Conservation (phyloP, 2,888 invertebrate species). For the Drosophila meridiana region DNA sequence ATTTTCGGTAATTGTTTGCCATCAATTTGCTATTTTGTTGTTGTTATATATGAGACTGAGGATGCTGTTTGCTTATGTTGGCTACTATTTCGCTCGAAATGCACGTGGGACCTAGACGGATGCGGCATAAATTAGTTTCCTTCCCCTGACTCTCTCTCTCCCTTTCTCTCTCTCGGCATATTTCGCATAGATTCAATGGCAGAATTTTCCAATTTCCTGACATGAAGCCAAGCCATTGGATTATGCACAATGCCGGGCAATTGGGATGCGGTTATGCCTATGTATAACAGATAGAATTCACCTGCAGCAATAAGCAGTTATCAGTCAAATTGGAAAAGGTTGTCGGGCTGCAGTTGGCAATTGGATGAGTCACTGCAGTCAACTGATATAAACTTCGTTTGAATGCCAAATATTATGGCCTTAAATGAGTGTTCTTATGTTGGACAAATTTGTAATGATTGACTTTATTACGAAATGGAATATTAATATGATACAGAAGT, state of each 20-base stretch:
- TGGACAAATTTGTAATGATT: not conserved
- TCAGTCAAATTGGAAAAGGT: constrained; percentile 37
- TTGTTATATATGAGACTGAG: not conserved
- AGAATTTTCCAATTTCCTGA: constrained; percentile 47
- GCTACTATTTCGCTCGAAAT: constrained; percentile 1
- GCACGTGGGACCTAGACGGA: constrained; percentile 8
- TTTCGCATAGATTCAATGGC: constrained; percentile 33
- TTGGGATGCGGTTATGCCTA: constrained; percentile 3
- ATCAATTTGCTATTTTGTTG: constrained; percentile 37
- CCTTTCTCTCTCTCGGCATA: not conserved
- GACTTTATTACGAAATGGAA: not conserved
- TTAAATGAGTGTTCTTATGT: not conserved
- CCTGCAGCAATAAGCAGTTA: constrained; percentile 16
- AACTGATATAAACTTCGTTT: not conserved
- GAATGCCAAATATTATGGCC: not conserved
- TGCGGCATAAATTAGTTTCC: constrained; percentile 50
- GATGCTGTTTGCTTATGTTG: constrained; percentile 6
- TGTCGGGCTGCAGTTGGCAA: constrained; percentile 14
- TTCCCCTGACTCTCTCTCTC: not conserved
- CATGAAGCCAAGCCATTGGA: constrained; percentile 14
- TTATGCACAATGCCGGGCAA: constrained; percentile 6
- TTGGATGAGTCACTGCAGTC: not conserved
- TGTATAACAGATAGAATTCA: constrained; percentile 31
- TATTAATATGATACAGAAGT: too few species aligned
- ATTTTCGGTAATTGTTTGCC: constrained; percentile 53